Evolutionary conservation across 2,113 vertebrate genomes (phyloP), one percentile per base, ranked within the genome.

Genomic region (Apaloderma vittatum): DNA sequence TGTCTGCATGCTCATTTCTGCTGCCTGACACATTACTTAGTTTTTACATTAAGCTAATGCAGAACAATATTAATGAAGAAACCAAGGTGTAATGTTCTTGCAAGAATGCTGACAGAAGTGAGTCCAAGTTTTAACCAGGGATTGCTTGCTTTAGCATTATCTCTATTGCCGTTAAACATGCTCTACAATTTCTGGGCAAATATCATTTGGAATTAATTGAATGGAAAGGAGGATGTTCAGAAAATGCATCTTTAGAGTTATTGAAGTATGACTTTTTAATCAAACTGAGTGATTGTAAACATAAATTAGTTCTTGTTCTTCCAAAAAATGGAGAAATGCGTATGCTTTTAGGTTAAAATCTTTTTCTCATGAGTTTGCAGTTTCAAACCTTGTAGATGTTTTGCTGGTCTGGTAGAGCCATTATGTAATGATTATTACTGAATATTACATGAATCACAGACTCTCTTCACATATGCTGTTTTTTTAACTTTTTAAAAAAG

Each of bases 261-360:
- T 77, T 97, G 97, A 96, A 96, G 96, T 96, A 96, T 95, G 93
- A 95, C 91, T 94, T 95, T 94, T 94, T 96, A 91, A 86, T 96
- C 92, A 96, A 95, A 97, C 96, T 92, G 49, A 93, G 74, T 86
- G 94, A 94, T 78, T 96, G 85, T 95, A 96, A 96, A 97, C 95
- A 97, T 98, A 97, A 97, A 97, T 97, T 97, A 97, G 77, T 83
- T 96, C 90, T 96, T 95, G 85, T 96, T 97, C 90, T 96, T 96
- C 68, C 72, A 84, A 80, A 91, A 97, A 96, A 36, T 54, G 92
- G 65, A 95, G 78, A 94, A 86, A 77, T 34, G 68, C 22, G 63
- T 95, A 85, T 3, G 2, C 34, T 95, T 92, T 51, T 55, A 95
- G 67, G 91, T 85, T 93, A 40, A 93, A 77, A 61, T 32, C 29